Base-by-base conservation (phyloP, 2,113 vertebrate species). In the Cynoglossus semilaevis region DNA sequence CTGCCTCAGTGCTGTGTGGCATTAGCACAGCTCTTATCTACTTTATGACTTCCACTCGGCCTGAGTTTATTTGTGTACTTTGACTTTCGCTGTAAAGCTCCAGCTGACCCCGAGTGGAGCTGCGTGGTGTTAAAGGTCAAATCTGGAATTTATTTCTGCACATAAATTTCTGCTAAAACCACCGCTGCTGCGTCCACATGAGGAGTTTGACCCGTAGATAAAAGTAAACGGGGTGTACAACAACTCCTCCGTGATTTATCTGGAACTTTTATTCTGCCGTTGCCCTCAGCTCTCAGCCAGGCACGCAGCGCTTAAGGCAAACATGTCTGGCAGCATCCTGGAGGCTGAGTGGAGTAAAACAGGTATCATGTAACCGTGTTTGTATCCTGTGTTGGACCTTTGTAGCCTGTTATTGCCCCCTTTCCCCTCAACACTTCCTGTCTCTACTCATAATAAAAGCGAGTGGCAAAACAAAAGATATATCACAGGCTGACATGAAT, bases 1-100 rank as follows among this genome's bases (percentile, higher is more conserved):
- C 13, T n/a, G 29, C 17, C 43, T 68, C 46, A 34, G 53, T 14
- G 42, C 45, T 40, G 13, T 51, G 51, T 58, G 61, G 15, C 69
- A 64, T 75, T 51, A 72, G 38, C 67, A 34, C 58, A 48, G 57
- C 67, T 69, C 76, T 83, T 82, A 84, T 85, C 82, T 77, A 16
- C 63, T 86, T 84, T 84, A 88, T 82, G 81, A 84, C 84, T 85
- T 85, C 82, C 80, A 81, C 67, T 83, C 77, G 34, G 41, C 35
- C 64, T 72, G 22, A 15, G 17, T 84, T 80, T 83, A 87, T 83
- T 85, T 86, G 81, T 80, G 82, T 83, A 86, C 87, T 88, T 86
- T 87, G 82, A 86, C 83, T 86, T 81, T 85, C 47, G 49, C 74
- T 66, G 71, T 79, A 76, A 73, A 73, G 70, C 56, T 46, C 41